Evolutionary conservation across 2,888 invertebrate genomes (phyloP).

Genomic region (Cheilosia scutellata): DNA sequence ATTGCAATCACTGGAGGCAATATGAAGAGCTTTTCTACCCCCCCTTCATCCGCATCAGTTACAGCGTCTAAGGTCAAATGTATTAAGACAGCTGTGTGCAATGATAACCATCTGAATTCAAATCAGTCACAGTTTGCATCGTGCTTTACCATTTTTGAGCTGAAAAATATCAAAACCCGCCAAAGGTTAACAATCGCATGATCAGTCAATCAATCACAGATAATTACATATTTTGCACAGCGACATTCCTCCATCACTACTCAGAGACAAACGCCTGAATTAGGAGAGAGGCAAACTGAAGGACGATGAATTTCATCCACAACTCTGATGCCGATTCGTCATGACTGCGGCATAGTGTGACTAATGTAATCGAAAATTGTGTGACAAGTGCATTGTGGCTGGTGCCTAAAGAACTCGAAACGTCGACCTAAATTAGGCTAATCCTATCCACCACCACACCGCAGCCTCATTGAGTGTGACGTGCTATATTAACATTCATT

Average conservation of each 20-base stretch:
- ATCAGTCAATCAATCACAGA: conserved; percentile 66
- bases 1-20: conserved; percentile 26
- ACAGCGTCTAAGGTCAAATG: conserved; percentile 27
- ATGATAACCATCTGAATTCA: conserved; percentile 60
- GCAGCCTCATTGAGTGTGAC: conserved; percentile 7
- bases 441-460: conserved; percentile 33
- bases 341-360: conserved; percentile 30
- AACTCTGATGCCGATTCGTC: conserved; percentile 17
- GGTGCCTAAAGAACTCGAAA: conserved; percentile 20
- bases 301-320: background rate
- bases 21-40: background rate
- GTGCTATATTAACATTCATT: conserved; percentile 12
- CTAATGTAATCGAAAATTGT: conserved; percentile 56
- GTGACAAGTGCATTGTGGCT: conserved; percentile 53
- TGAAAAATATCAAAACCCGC: conserved; percentile 1
- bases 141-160: conserved; percentile 43
- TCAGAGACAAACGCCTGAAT: background rate
- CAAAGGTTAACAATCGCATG: conserved; percentile 61
- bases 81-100: background rate
- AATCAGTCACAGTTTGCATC: conserved; percentile 39
- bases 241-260: conserved; percentile 37
- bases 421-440: conserved; percentile 54
- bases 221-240: conserved; percentile 50
- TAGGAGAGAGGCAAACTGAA: conserved; percentile 3
- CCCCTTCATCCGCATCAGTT: background rate